These are phyloP conservation scores for Lepisosteus osseus DNA, from an alignment of 2,113 vertebrate species.

Conservation along the genomic window DNA sequence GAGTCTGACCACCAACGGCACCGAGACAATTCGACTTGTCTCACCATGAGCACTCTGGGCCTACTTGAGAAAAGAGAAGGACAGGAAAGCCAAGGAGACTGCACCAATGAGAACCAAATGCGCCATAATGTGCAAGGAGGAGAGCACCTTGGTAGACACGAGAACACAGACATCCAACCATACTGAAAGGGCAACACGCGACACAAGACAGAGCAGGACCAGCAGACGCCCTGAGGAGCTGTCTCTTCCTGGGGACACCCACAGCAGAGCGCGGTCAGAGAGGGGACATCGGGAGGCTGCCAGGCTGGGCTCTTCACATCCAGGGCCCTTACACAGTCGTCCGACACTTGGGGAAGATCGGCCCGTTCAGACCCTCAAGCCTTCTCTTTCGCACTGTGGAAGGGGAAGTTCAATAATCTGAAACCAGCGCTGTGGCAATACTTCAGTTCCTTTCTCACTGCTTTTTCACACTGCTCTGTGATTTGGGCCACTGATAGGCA, in stretches of 20 bases:
- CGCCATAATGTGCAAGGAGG: no score
- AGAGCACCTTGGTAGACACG: neutral
- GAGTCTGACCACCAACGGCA: no score
- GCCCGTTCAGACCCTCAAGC: slow-evolving; percentile 83
- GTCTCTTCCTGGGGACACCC: neutral
- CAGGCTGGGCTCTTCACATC: no score
- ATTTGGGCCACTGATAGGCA: no score
- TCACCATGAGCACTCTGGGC: slow-evolving; percentile 5
- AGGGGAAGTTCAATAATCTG: slow-evolving; percentile 39
- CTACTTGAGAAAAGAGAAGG: neutral
- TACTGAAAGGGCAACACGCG: neutral
- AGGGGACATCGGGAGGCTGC: neutral
- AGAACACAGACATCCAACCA: neutral
- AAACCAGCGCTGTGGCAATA: no score
- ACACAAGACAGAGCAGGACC: neutral
- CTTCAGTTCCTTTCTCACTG: neutral
- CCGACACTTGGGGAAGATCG: slow-evolving; percentile 94
- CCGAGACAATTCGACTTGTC: neutral
- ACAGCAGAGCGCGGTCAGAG: neutral
- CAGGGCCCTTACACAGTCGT: slow-evolving; percentile 75
- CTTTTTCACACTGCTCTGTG: neutral
- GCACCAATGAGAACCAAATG: no score
- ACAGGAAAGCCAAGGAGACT: neutral
- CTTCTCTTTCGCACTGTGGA: slow-evolving; percentile 90
- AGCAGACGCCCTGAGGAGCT: no score